A percentile compares a stretch with the other conserved stretches of the same genome.
These are phyloP conservation scores for Julus scanicus DNA, from an alignment of 2,888 invertebrate species.

Conservation along the genomic window DNA sequence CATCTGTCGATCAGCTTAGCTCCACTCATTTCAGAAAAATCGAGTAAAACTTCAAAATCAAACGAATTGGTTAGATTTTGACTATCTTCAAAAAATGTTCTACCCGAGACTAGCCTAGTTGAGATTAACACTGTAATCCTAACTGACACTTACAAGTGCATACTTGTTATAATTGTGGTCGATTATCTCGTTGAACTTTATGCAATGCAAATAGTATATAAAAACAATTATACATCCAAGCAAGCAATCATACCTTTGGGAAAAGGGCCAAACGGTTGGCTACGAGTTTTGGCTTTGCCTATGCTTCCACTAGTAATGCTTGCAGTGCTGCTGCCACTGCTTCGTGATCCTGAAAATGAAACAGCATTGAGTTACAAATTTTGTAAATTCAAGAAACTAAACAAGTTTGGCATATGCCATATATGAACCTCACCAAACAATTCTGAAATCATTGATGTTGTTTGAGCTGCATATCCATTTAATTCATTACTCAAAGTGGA, in stretches of 20 bases:
- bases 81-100: too few relatives aligned
- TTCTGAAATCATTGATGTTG: slow-evolving; percentile 93
- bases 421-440: slow-evolving; percentile 77
- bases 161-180: too few relatives aligned
- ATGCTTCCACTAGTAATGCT: slow-evolving; percentile 57
- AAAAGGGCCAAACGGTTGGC: slow-evolving; percentile 77
- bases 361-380: neutral
- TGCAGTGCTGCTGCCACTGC: slow-evolving; percentile 59
- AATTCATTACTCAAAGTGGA: slow-evolving; percentile 92
- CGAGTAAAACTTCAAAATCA: too few relatives aligned
- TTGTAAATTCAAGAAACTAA: neutral
- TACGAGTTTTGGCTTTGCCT: slow-evolving; percentile 59
- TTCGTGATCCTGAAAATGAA: slow-evolving; percentile 50
- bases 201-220: too few relatives aligned
- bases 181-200: too few relatives aligned
- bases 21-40: too few relatives aligned
- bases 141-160: too few relatives aligned
- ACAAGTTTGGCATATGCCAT: neutral
- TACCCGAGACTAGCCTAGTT: too few relatives aligned
- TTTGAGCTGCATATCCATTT: slow-evolving; percentile 91
- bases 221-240: too few relatives aligned
- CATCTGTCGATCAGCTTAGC: too few relatives aligned
- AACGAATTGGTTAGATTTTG: too few relatives aligned
- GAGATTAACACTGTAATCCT: too few relatives aligned
- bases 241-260: slow-evolving; percentile 71